These are phyloP conservation scores for Lamellibrachia satsuma DNA, from an alignment of 2,888 invertebrate species.

Conservation along the genomic window DNA sequence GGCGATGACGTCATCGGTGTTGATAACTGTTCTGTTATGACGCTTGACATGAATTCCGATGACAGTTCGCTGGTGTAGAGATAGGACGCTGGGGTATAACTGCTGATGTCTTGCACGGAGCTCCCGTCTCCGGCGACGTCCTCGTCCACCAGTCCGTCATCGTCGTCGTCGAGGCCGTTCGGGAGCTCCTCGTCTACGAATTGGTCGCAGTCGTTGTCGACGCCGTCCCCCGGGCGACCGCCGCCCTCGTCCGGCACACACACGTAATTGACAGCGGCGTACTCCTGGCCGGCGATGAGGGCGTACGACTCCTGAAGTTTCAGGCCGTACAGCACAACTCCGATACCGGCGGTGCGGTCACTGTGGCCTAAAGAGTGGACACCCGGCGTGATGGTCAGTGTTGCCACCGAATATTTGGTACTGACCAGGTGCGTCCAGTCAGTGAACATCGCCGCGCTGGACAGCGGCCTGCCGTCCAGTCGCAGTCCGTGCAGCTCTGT, in stretches of 20 bases:
- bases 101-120: conserved; percentile 10
- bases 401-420: conserved; percentile 7
- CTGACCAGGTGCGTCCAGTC: conserved; percentile 26
- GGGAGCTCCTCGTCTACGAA: conserved; percentile 39
- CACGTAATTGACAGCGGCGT: conserved; percentile 18
- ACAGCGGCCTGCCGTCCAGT: conserved; percentile 30
- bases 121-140: conserved; percentile 30
- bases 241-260: conserved; percentile 26
- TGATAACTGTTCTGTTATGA: background rate
- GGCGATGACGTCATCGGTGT: background rate
- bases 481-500: conserved; percentile 20
- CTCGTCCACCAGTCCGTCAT: conserved; percentile 39
- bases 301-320: conserved; percentile 50
- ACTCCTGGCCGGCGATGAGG: conserved; percentile 43
- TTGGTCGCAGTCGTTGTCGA: conserved; percentile 44
- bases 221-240: conserved; percentile 30
- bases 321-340: conserved; percentile 48
- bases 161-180: conserved; percentile 38
- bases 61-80: too few species aligned
- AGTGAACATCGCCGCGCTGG: conserved; percentile 30
- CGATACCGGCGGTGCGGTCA: conserved; percentile 40
- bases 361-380: background rate
- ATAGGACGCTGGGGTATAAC: background rate
- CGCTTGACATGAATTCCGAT: too few species aligned
- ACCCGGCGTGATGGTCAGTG: conserved; percentile 19